Evolutionary conservation across 2,888 invertebrate species (phyloP), one percentile per base, ranked within the genome.

Genomic region (Polymixis lichenea): DNA sequence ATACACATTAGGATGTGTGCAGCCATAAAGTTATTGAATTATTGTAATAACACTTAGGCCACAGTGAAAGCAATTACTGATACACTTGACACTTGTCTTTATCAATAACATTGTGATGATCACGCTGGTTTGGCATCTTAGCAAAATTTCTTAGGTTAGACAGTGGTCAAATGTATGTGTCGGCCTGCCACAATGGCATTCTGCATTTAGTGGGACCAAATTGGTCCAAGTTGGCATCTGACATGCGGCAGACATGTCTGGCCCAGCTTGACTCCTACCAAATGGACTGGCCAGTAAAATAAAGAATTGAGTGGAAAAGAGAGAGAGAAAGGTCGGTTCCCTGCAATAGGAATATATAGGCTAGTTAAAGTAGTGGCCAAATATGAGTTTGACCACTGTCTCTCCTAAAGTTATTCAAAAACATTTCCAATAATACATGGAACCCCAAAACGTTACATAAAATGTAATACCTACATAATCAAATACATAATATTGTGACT

Each of bases 31-130:
- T 67, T 70, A 53, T 67, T 58, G 49, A 60, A 61, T 73, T 70
- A 71, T 78, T 67, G 66, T 67, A 62, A 55, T 80, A 75, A 74
- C 56, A 78, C 71, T 87, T 87, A 86, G 87, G 87, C 86, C 87
- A 80, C 73, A 56, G 56, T 75, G 69, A 77, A 77, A 78, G 61
- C 62, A 53, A 43, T 60, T 51, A 43, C 28, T 66, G 60, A 72
- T 67, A 68, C 60, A 61, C 43, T 64, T 22, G 9, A 68, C 60
- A 61, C 43, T 64, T 22, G 9, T 69, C 51, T 64, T 70, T 67
- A 75, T 53, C 43, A 72, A 72, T 68, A 73, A 68, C 55, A 80
- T 86, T 84, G 82, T 86, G 88, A 86, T 86, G 88, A 78, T 82
- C 69, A 74, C 71, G 68, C 64, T 75, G 82, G 67, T 77, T 80